phyloP scores from a whole-genome alignment of 2,888 invertebrate species.

The Zele albiditarsus region DNA sequence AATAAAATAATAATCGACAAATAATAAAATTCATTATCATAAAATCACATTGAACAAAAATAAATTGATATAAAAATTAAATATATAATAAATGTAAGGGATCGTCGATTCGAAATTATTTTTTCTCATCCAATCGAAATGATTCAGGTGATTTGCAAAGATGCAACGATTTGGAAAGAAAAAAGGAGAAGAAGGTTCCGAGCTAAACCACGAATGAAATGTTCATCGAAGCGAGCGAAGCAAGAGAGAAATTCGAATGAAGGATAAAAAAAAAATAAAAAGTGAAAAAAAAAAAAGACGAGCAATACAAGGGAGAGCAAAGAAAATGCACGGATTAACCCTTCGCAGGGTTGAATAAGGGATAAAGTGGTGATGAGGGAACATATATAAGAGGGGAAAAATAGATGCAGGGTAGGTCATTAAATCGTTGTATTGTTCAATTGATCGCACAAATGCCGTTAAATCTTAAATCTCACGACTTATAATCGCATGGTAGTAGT shows the following conservation, averaged over 20 bases:
- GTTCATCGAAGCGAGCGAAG: conserved; percentile 18
- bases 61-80: neutral
- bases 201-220: conserved; percentile 35
- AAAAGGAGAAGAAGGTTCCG: neutral
- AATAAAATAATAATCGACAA: too few species aligned
- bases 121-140: neutral
- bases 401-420: conserved; percentile 43
- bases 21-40: neutral
- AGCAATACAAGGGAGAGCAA: conserved; percentile 28
- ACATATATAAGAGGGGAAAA: conserved; percentile 3
- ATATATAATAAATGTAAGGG: neutral
- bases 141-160: conserved; percentile 23
- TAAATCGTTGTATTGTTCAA: conserved; percentile 43
- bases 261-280: conserved; percentile 25
- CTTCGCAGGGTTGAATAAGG: conserved; percentile 37
- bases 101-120: neutral
- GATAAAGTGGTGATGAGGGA: conserved; percentile 13
- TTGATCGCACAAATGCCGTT: conserved; percentile 43
- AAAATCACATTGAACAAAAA: neutral
- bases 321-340: conserved; percentile 45
- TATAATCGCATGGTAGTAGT: neutral
- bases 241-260: conserved; percentile 21
- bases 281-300: conserved; percentile 16
- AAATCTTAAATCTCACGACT: conserved; percentile 36
- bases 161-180: conserved; percentile 36